Evolutionary conservation across 2,797 vertebrate genomes (phyloP).

Genomic region (Syngnathus acus): DNA sequence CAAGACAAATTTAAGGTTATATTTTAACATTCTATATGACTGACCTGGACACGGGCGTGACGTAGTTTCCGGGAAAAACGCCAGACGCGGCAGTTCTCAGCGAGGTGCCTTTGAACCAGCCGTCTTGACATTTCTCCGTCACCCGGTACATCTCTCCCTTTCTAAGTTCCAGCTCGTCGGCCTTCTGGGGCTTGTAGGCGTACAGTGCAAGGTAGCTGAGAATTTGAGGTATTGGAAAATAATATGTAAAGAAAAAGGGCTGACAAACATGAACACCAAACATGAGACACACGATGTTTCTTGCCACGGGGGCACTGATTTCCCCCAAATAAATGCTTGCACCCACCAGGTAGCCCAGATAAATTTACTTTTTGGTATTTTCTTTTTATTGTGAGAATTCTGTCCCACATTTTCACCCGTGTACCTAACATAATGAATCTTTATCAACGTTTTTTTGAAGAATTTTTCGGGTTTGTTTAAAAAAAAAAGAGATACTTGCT

Average conservation of each 20-base stretch:
- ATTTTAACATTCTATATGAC: neutral
- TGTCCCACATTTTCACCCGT: too few species aligned
- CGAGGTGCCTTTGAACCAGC: conserved; percentile 97
- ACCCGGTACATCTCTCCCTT: conserved; percentile 98
- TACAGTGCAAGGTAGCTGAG: conserved; percentile 92
- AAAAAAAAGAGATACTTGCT: too few species aligned
- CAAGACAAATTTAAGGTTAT: neutral
- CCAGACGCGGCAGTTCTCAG: conserved; percentile 85
- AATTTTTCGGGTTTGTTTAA: too few species aligned
- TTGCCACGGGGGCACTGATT: neutral
- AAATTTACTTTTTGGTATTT: too few species aligned
- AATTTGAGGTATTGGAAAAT: conserved; percentile 11
- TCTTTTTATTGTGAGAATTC: too few species aligned
- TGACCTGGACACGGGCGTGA: conserved; percentile 86
- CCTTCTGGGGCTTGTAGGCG: conserved; percentile 97
- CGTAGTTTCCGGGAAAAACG: conserved; percentile 97
- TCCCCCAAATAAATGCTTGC: too few species aligned
- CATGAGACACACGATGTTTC: too few species aligned
- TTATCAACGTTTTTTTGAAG: too few species aligned
- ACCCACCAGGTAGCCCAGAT: too few species aligned
- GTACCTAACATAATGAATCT: too few species aligned
- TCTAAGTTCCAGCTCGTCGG: conserved; percentile 89
- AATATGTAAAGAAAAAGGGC: too few species aligned
- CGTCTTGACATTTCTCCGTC: conserved; percentile 97
- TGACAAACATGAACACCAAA: too few species aligned